These are phyloP conservation scores for Portevinia maculata DNA, from an alignment of 2,888 invertebrate species.

Conservation along the genomic window DNA sequence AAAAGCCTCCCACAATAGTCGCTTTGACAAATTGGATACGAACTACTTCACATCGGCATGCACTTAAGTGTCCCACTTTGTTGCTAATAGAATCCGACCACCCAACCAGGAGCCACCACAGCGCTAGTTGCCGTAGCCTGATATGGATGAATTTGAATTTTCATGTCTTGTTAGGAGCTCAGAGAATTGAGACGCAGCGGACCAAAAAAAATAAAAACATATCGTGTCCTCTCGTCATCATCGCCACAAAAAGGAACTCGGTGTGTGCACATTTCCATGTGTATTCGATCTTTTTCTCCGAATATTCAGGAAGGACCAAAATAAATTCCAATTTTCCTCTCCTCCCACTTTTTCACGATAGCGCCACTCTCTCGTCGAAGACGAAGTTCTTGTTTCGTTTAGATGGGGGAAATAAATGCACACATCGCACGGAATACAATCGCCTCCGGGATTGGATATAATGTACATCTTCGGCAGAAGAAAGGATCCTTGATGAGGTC, in stretches of 20 bases:
- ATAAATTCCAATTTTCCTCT: slow-evolving; percentile 46
- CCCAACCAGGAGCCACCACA: slow-evolving; percentile 1
- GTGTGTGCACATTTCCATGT: slow-evolving; percentile 20
- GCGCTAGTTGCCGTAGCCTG: slow-evolving; percentile 15
- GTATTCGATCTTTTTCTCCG: slow-evolving; percentile 43
- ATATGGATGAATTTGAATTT: slow-evolving; percentile 55
- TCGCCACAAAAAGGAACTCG: slow-evolving; percentile 14
- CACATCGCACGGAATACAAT: slow-evolving; percentile 58
- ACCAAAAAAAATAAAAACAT: not conserved
- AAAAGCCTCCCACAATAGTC: slow-evolving; percentile 48
- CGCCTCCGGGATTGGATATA: slow-evolving; percentile 59
- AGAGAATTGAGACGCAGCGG: slow-evolving; percentile 10
- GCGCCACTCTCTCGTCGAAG: not conserved
- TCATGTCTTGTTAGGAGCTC: slow-evolving; percentile 35
- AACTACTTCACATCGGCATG: slow-evolving; percentile 43
- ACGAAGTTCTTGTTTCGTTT: slow-evolving; percentile 47
- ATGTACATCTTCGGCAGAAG: slow-evolving; percentile 59
- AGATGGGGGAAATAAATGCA: slow-evolving; percentile 35
- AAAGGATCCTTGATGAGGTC: slow-evolving; percentile 68
- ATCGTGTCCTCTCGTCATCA: no score
- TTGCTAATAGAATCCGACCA: slow-evolving; percentile 45
- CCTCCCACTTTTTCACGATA: slow-evolving; percentile 9
- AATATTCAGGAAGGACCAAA: slow-evolving; percentile 49
- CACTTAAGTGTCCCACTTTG: slow-evolving; percentile 70
- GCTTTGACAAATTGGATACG: slow-evolving; percentile 66